These are phyloP conservation scores for Salvelinus namaycush DNA, from an alignment of 2,113 vertebrate genomes.

Conservation along the genomic window DNA sequence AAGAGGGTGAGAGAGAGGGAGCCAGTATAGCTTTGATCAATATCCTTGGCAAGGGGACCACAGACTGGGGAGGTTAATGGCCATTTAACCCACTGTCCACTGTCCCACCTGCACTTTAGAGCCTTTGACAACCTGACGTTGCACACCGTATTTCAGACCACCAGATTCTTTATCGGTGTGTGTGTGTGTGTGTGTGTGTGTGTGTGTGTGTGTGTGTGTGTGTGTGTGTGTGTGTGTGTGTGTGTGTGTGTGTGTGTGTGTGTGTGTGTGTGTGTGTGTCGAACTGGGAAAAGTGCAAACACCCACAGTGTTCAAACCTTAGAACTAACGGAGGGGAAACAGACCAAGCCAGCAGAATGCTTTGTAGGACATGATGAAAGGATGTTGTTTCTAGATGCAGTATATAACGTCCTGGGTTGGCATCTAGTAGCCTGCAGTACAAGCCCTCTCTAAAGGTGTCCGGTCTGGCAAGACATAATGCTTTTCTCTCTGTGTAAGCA, in stretches of 20 bases:
- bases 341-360: background rate
- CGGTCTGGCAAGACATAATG: background rate
- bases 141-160: conserved; percentile 41
- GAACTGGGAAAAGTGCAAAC: background rate
- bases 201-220: background rate
- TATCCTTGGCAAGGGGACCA: conserved; percentile 50
- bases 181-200: background rate
- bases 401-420: background rate
- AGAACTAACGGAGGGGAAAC: background rate
- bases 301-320: too few species aligned
- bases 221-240: conserved; percentile 1
- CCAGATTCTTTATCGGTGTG: background rate
- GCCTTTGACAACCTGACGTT: conserved; percentile 53
- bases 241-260: too few species aligned
- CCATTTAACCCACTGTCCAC: conserved; percentile 64
- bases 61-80: conserved; percentile 63
- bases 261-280: too few species aligned
- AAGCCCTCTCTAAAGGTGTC: background rate
- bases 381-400: too few species aligned
- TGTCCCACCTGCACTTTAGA: conserved; percentile 44
- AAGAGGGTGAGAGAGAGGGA: background rate
- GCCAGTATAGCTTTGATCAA: conserved; percentile 57
- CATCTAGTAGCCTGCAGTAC: background rate
- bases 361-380: too few species aligned
- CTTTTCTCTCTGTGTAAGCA: background rate